Percentiles rank a stretch among this genome's conserved stretches.
Evolutionary conservation across 2,888 invertebrate genomes (phyloP).

Genomic region (Lepidocyrtoides sp.): DNA sequence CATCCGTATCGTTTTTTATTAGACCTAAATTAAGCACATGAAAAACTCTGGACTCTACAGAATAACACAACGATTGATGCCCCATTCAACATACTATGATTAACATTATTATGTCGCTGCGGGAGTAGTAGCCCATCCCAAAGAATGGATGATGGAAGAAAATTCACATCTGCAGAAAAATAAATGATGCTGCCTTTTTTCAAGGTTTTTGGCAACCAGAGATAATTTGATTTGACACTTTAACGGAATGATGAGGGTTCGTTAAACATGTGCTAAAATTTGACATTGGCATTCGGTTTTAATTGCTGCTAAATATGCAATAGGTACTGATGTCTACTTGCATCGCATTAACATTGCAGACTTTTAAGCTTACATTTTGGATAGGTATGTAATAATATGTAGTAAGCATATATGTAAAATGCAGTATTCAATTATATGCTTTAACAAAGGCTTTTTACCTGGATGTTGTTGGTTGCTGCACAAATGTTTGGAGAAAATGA

Average conservation of each 20-base stretch:
- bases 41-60: neutral
- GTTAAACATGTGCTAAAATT: neutral
- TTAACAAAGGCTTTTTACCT: slow-evolving; percentile 55
- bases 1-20: no score
- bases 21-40: no score
- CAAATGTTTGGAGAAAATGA: slow-evolving; percentile 52
- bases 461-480: slow-evolving; percentile 56
- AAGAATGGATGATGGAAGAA: neutral
- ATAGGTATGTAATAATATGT: no score
- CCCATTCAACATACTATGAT: slow-evolving; percentile 24
- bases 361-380: no score
- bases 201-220: slow-evolving; percentile 46
- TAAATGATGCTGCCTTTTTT: slow-evolving; percentile 14
- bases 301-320: slow-evolving; percentile 6
- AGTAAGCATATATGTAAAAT: no score
- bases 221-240: slow-evolving; percentile 62
- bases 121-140: slow-evolving; percentile 19
- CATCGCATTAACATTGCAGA: no score
- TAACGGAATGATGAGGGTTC: neutral
- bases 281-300: slow-evolving; percentile 9
- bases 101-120: slow-evolving; percentile 10
- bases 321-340: neutral
- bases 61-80: neutral
- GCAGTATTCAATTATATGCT: no score
- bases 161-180: neutral